Evolutionary conservation across 1,140 invertebrate species (phyloP).

Genomic region (Tetramorium parvispinum): DNA sequence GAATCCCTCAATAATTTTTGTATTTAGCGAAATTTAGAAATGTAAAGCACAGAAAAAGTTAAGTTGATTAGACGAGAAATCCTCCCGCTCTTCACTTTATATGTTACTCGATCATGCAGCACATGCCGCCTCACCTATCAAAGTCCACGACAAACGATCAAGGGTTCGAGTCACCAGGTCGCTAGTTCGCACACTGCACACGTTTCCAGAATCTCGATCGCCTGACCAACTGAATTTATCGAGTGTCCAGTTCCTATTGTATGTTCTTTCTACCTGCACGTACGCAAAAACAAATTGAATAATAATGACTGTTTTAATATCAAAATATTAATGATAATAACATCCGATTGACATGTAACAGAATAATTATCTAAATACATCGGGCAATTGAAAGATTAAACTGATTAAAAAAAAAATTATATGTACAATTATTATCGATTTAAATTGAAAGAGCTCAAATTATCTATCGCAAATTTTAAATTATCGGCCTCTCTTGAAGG

Average conservation of each 20-base stretch:
- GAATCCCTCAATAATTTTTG: neutral
- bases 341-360: neutral
- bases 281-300: neutral
- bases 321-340: neutral
- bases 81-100: neutral
- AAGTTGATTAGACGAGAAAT: neutral
- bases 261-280: neutral
- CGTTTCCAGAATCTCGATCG: constrained; percentile 39
- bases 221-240: constrained; percentile 13
- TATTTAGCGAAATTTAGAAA: neutral
- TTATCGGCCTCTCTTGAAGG: constrained; percentile 3
- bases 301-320: neutral
- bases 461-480: constrained; percentile 24
- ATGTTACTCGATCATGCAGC: constrained; percentile 26
- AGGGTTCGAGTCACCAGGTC: constrained; percentile 49
- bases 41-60: neutral
- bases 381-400: neutral
- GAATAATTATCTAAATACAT: neutral
- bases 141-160: constrained; percentile 44
- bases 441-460: neutral
- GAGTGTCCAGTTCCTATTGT: neutral
- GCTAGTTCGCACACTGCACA: constrained; percentile 1
- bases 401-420: neutral
- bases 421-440: neutral
- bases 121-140: constrained; percentile 39